A percentile compares a stretch with the other conserved stretches of the same genome.
phyloP scores from a whole-genome alignment of 1,140 invertebrate genomes.

The Theocolax elegans region DNA sequence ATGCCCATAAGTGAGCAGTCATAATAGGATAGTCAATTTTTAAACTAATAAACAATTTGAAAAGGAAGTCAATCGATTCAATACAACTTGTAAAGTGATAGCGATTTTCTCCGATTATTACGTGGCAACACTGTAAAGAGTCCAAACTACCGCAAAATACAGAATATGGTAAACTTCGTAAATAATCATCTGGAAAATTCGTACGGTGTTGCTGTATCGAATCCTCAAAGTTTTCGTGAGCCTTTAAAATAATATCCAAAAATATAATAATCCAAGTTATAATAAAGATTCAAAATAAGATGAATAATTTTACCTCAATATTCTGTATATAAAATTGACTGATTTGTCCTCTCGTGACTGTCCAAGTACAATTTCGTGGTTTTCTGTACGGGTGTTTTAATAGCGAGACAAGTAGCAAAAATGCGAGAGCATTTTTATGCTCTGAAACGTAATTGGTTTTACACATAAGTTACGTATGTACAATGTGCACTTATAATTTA shows the following conservation, averaged over 20 bases:
- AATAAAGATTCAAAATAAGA: background rate
- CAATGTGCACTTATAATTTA: no score
- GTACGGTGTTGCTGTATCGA: background rate
- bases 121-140: slow-evolving; percentile 1
- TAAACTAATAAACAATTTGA: slow-evolving; percentile 31
- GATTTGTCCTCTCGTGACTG: background rate
- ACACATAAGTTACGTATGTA: no score
- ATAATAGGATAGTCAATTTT: slow-evolving; percentile 26
- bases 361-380: background rate
- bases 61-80: slow-evolving; percentile 34
- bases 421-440: background rate
- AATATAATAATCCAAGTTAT: background rate
- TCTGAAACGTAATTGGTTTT: background rate
- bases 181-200: background rate
- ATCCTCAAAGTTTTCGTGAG: background rate
- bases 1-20: slow-evolving; percentile 31
- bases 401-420: background rate
- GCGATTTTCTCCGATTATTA: background rate
- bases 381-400: background rate
- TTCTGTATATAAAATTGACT: background rate
- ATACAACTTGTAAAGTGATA: background rate
- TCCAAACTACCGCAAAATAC: slow-evolving; percentile 1
- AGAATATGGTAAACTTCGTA: background rate
- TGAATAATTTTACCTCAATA: background rate
- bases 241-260: background rate